These are phyloP conservation scores for Brenthis ino DNA, from an alignment of 2,888 invertebrate species.

Conservation along the genomic window DNA sequence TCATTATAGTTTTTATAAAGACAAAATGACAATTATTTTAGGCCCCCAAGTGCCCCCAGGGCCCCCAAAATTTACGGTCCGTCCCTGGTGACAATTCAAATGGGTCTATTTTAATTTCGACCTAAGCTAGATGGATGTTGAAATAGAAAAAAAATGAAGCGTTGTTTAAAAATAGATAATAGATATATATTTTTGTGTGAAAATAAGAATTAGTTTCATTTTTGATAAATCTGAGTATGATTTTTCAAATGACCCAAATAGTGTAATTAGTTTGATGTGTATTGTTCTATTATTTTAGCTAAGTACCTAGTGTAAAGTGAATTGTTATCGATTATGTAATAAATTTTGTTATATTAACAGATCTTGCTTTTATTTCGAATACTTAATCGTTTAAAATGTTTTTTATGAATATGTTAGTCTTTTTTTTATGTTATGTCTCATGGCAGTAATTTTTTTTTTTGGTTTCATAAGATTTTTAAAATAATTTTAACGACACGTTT, in stretches of 20 bases:
- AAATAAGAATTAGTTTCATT: background rate
- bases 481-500: too few species aligned
- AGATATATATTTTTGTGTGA: constrained; percentile 13
- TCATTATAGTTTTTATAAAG: too few species aligned
- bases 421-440: too few species aligned
- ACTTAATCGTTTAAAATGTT: background rate
- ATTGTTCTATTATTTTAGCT: constrained; percentile 50
- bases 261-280: constrained; percentile 51
- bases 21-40: too few species aligned
- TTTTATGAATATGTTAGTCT: background rate
- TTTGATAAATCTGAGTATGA: background rate
- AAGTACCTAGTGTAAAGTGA: constrained; percentile 41
- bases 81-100: too few species aligned
- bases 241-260: constrained; percentile 56
- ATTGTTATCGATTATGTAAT: constrained; percentile 58
- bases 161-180: background rate
- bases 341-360: constrained; percentile 74
- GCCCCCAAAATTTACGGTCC: too few species aligned
- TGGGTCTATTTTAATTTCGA: too few species aligned
- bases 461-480: too few species aligned
- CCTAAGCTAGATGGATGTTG: too few species aligned
- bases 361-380: constrained; percentile 47
- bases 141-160: too few species aligned
- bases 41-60: too few species aligned
- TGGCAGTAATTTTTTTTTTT: too few species aligned